Percentiles rank a stretch among this genome's conserved stretches.
phyloP scores from a whole-genome alignment of 1,140 invertebrate genomes.

The Drosophila littoralis region DNA sequence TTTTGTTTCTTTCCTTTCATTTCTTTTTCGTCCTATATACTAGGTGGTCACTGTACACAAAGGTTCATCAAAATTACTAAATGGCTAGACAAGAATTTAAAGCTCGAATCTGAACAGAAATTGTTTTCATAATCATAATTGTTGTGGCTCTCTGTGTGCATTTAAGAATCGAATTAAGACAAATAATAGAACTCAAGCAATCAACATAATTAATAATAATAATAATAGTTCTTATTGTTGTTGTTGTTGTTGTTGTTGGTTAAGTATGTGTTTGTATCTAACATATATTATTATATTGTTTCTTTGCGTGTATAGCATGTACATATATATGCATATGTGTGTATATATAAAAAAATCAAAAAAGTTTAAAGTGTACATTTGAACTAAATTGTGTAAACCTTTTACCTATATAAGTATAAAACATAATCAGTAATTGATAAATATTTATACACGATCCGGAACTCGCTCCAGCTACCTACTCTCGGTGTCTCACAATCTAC shows the following conservation, averaged over 20 bases:
- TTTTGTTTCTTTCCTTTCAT: neutral
- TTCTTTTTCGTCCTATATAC: constrained; percentile 20
- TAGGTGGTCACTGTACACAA: constrained; percentile 37
- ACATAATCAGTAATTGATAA: constrained; percentile 70
- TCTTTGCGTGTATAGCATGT: constrained; percentile 12
- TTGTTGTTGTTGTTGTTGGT: constrained; percentile 18
- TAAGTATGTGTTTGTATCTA: constrained; percentile 17
- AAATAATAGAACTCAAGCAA: constrained; percentile 17
- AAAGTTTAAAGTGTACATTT: constrained; percentile 71
- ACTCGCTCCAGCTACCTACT: constrained; percentile 30
- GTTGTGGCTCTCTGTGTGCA: constrained; percentile 8
- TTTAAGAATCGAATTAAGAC: constrained; percentile 10
- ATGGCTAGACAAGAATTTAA: constrained; percentile 38
- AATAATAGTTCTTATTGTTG: constrained; percentile 12
- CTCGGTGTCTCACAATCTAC: constrained; percentile 18
- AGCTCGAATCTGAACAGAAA: constrained; percentile 23
- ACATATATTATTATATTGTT: constrained; percentile 19
- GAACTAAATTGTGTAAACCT: constrained; percentile 81
- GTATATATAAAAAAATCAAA: constrained; percentile 53
- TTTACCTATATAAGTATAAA: constrained; percentile 72
- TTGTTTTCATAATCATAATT: constrained; percentile 16
- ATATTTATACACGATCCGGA: constrained; percentile 67
- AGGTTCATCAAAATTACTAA: constrained; percentile 26
- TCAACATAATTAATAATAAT: constrained; percentile 22
- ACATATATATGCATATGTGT: constrained; percentile 11